Base-by-base conservation (phyloP, 2,888 invertebrate genomes). In the Polyommatus iphigenia region DNA sequence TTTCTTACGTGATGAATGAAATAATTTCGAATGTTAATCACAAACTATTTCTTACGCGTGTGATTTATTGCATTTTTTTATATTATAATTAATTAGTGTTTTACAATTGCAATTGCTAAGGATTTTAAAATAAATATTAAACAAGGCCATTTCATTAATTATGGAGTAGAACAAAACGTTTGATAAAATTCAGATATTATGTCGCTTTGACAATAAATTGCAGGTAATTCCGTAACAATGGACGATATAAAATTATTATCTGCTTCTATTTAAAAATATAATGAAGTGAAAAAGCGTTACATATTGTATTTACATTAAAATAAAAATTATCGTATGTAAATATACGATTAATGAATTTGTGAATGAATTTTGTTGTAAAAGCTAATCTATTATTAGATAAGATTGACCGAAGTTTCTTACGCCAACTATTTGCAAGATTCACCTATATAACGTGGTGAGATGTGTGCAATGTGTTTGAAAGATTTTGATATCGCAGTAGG, bases 1-100 rank as follows among this genome's bases (percentile, higher is more conserved):
- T 29, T 67, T 67, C 67, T 67, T 67, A 67, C 67, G 67, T 67
- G 67, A 67, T 67, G 67, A 67, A 29, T 67, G 15, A 67, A 67
- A 67, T 67, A 67, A 67, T 67, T 67, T 67, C 67, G 29, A 67
- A 67, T 67, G 32, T 6, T 67, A 67, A 67, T 67, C 62, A 67
- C 67, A 32, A 67, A 67, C 6, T 29, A 67, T 67, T 67, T 67
- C 67, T 67, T 67, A 32, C 67, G 67, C 15, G 29, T 67, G 67
- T 67, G 18, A 67, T 67, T 67, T 67, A 67, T 67, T 67, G 18
- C 67, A 67, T 67, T 32, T 67, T 67, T 32, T 4, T 67, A 18
- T 32, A 32, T 4, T 32, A 18, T 32, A 32, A 67, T 67, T 67
- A 67, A 67, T 67, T 67, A 67, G 67, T 67, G 67, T 67, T 32